Percentiles rank a stretch among this genome's conserved stretches.
Conservation (phyloP, 2,113 vertebrate species). For the Danio rerio region GRCz12tu NC_133186.1:28492001-28492500, state of each 20-base stretch:
- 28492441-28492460: constrained; percentile 76
- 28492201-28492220: neutral
- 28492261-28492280: constrained; percentile 84
- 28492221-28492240: neutral
- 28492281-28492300: constrained; percentile 83
- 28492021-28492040: constrained; percentile 60
- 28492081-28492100: constrained; percentile 49
- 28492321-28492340: constrained; percentile 92
- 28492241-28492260: constrained; percentile 74
- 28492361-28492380: constrained; percentile 87
- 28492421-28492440: constrained; percentile 89
- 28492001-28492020: constrained; percentile 53
- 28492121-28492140: constrained; percentile 25
- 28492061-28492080: constrained; percentile 26
- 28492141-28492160: neutral
- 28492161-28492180: too few species aligned
- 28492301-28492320: constrained; percentile 93
- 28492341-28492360: constrained; percentile 86
- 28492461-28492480: neutral
- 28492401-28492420: constrained; percentile 87
- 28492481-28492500: neutral
- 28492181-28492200: too few species aligned
- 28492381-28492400: constrained; percentile 83
- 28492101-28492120: constrained; percentile 30
- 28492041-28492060: constrained; percentile 49